These are phyloP conservation scores for Paralichthys olivaceus DNA, from an alignment of 2,113 vertebrate genomes.

Conservation along the genomic window DNA sequence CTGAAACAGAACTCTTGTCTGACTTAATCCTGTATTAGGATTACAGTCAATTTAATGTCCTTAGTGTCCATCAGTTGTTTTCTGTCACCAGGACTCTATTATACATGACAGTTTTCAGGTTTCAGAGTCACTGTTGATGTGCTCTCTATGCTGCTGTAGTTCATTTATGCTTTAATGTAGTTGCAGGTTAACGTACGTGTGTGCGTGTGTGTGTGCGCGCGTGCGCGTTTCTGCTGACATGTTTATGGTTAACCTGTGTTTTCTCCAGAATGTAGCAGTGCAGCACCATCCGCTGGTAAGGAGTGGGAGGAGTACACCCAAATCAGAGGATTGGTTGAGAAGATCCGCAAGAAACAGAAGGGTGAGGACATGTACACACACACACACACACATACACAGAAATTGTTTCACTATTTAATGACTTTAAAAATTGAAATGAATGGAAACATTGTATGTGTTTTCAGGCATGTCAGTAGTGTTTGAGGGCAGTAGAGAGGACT, in stretches of 20 bases:
- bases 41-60: neutral
- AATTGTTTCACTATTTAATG: neutral
- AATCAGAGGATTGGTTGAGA: slow-evolving; percentile 93
- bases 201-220: neutral
- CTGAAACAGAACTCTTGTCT: neutral
- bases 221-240: neutral
- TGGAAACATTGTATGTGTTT: neutral
- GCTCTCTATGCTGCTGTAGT: neutral
- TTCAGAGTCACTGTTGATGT: too few relatives aligned
- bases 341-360: slow-evolving; percentile 98
- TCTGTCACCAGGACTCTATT: too few relatives aligned
- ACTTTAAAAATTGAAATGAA: neutral
- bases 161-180: neutral
- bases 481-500: slow-evolving; percentile 93
- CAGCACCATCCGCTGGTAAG: slow-evolving; percentile 89
- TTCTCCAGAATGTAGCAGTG: slow-evolving; percentile 90
- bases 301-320: slow-evolving; percentile 98
- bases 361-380: slow-evolving; percentile 75
- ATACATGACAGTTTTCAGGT: too few relatives aligned
- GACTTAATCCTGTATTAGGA: neutral
- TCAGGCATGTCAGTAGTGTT: slow-evolving; percentile 92
- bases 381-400: neutral
- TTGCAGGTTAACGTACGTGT: neutral
- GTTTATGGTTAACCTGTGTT: neutral
- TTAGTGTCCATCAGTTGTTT: neutral